Percentiles rank a stretch among this genome's conserved stretches.
These are phyloP conservation scores for Malacoraja senta DNA, from an alignment of 2,797 vertebrate species.

Conservation along the genomic window DNA sequence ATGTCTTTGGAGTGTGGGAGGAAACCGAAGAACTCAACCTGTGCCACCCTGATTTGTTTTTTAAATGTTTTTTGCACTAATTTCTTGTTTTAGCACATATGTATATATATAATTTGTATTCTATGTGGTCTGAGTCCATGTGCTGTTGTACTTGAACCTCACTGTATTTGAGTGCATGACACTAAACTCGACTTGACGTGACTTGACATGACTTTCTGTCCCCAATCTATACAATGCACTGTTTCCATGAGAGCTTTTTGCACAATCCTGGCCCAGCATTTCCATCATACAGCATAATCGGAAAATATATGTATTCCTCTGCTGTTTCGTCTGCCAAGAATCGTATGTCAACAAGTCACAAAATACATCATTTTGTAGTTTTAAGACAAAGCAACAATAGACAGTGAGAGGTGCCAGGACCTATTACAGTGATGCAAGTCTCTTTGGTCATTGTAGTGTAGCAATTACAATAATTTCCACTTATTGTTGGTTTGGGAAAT, in stretches of 20 bases:
- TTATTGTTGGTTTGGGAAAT: conserved; percentile 17
- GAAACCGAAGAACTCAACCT: too few species aligned
- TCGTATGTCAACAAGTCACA: neutral
- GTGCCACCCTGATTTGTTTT: too few species aligned
- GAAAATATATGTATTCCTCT: neutral
- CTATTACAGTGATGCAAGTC: neutral
- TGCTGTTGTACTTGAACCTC: too few species aligned
- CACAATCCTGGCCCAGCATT: neutral
- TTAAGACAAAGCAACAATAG: neutral
- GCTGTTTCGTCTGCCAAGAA: neutral
- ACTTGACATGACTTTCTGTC: too few species aligned
- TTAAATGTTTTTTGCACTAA: too few species aligned
- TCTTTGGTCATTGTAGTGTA: neutral
- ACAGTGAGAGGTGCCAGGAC: neutral
- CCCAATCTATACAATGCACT: too few species aligned
- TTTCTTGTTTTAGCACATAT: too few species aligned
- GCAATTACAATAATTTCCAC: conserved; percentile 16
- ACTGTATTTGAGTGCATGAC: too few species aligned
- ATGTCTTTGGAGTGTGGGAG: too few species aligned
- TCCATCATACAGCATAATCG: neutral
- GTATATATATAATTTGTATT: too few species aligned
- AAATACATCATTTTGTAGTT: neutral
- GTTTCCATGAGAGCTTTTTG: neutral
- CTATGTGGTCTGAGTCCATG: too few species aligned
- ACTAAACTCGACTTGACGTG: too few species aligned